These are phyloP conservation scores for Deladenus siricidicola DNA, from an alignment of 2,888 invertebrate species.

Conservation along the genomic window DNA sequence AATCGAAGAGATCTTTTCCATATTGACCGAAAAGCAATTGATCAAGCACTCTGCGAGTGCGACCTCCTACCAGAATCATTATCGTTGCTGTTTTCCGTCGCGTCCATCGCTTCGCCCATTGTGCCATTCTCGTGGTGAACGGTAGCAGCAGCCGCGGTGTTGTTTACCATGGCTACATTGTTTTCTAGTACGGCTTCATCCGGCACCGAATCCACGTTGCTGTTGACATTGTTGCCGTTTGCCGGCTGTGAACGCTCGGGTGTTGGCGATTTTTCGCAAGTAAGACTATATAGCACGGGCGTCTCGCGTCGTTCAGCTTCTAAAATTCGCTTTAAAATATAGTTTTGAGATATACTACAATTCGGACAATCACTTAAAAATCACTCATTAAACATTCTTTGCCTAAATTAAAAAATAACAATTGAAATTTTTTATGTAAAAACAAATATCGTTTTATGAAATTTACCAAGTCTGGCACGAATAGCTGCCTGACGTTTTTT, in stretches of 20 bases:
- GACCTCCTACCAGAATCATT: too few relatives aligned
- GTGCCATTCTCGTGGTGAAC: too few relatives aligned
- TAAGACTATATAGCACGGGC: constrained; percentile 34
- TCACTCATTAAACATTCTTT: neutral
- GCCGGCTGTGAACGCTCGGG: neutral
- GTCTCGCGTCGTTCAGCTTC: constrained; percentile 30
- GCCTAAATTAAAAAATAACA: neutral
- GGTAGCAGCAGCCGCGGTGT: too few relatives aligned
- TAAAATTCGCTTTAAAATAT: too few relatives aligned
- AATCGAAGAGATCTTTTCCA: too few relatives aligned
- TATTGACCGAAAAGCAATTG: too few relatives aligned
- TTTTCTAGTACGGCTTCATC: too few relatives aligned
- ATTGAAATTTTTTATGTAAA: neutral
- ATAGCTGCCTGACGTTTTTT: constrained; percentile 22
- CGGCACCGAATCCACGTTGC: too few relatives aligned
- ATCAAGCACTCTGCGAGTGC: too few relatives aligned
- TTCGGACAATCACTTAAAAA: neutral
- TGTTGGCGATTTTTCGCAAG: constrained; percentile 13
- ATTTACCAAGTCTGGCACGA: constrained; percentile 15
- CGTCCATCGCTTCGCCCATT: too few relatives aligned
- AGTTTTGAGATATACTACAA: neutral
- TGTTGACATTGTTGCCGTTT: neutral
- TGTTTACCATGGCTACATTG: too few relatives aligned
- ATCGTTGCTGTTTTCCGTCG: too few relatives aligned
- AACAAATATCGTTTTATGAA: neutral